Base-by-base conservation (phyloP, 2,888 invertebrate species). In the Antitype chi region DNA sequence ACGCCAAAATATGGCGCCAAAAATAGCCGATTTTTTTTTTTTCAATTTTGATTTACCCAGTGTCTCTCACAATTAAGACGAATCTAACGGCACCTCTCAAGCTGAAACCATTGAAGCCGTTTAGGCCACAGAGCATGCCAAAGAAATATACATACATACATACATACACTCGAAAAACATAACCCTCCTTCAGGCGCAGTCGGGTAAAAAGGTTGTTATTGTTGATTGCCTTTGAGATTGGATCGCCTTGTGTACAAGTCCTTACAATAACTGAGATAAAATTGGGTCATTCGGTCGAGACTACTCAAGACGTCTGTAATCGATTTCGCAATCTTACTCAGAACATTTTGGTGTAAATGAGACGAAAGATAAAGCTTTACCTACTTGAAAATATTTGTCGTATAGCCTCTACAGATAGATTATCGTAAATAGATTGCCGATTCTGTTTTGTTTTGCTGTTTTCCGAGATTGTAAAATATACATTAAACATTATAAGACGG, bases 281-380 rank as follows among this genome's bases (percentile, higher is more conserved):
- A 94, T 93, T 94, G 91, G 95, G 95, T 95, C 95, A 94, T 89
- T 92, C 92, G 90, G 94, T 89, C 94, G 93, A 93, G 94, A 93
- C 93, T 92, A 90, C 87, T 89, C 94, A 93, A 93, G 94, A 93
- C 94, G 92, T 90, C 87, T 90, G 89, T 85, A 93, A 95, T 95
- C 94, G 95, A 95, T 95, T 94, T 92, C 91, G 88, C 90, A 89
- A 93, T 94, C 94, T 94, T 92, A 93, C 93, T 92, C 92, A 92
- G 93, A 92, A 89, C 87, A 70, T 78, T 69, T 82, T n/a, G 64
- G 17, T 57, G 32, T 55, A 87, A 68, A 80, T 78, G 80, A 82
- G 74, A 78, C 15, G 43, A 77, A 53, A 76, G 55, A 68, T 74
- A 55, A 68, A 68, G 68, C 62, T 57, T 15, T 38, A n/a, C 4